Percentiles rank a stretch among this genome's conserved stretches.
phyloP scores from a whole-genome alignment of 2,113 vertebrate genomes.

The Ibidorhyncha struthersii region DNA sequence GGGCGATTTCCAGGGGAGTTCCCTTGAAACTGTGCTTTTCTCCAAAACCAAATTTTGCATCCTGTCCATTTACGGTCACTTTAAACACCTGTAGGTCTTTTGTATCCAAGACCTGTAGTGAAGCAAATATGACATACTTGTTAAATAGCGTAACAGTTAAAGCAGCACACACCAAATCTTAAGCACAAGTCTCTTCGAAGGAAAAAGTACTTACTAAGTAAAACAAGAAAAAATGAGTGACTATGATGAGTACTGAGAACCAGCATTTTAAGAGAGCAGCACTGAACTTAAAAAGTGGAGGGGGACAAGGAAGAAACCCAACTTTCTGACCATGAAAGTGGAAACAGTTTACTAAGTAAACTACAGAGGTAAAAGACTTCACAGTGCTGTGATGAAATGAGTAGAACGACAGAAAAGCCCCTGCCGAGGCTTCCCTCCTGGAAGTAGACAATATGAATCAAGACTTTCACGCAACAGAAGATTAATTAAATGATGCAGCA shows the following conservation, averaged over 20 bases:
- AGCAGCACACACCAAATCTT: neutral
- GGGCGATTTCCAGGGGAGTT: constrained; percentile 82
- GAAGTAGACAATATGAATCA: fast-evolving
- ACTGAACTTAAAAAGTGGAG: neutral
- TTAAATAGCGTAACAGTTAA: neutral
- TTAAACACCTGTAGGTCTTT: constrained; percentile 84
- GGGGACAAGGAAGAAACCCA: neutral
- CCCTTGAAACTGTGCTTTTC: constrained; percentile 90
- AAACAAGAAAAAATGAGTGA: neutral
- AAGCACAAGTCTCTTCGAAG: neutral
- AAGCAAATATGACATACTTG: neutral
- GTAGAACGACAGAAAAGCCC: fast-evolving
- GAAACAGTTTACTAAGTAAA: neutral
- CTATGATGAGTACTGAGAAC: fast-evolving
- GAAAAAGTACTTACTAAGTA: neutral
- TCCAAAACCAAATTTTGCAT: constrained; percentile 82
- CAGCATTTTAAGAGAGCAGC: neutral
- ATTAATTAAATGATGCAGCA: neutral
- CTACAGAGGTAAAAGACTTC: neutral
- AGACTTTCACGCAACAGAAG: neutral
- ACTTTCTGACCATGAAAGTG: neutral
- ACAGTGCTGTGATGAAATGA: neutral
- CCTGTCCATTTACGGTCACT: constrained; percentile 84
- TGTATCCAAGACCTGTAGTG: constrained; percentile 88
- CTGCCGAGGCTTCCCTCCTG: neutral